These are phyloP conservation scores for Oophaga pumilio DNA, from an alignment of 2,113 vertebrate genomes.

Conservation along the genomic window DNA sequence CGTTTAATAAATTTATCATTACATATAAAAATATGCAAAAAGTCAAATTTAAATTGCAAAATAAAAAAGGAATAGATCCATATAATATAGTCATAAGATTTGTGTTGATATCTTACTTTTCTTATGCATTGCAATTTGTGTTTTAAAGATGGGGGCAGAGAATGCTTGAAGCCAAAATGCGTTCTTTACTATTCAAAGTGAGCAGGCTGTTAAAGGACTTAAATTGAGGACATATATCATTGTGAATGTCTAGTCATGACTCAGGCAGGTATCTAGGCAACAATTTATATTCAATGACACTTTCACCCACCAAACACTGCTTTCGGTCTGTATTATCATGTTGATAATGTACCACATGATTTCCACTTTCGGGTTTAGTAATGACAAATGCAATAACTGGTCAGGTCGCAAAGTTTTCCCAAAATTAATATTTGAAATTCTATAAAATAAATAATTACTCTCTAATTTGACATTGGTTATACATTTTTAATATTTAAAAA, in stretches of 20 bases:
- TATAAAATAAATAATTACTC: not conserved
- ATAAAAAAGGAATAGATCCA: not conserved
- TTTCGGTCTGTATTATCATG: constrained; percentile 10
- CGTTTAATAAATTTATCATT: no score
- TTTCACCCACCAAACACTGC: constrained; percentile 36
- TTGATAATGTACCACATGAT: not conserved
- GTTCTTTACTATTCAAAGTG: constrained; percentile 24
- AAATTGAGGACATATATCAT: constrained; percentile 45
- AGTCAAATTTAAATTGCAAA: no score
- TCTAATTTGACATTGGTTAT: not conserved
- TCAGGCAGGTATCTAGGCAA: constrained; percentile 41
- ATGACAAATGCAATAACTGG: not conserved
- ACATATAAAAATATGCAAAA: no score
- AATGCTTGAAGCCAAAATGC: not conserved
- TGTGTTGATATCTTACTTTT: not conserved
- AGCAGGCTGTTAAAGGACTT: constrained; percentile 34
- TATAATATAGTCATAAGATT: not conserved
- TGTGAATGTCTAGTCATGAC: constrained; percentile 19
- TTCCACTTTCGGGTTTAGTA: not conserved
- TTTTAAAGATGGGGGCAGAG: not conserved
- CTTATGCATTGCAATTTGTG: constrained; percentile 3
- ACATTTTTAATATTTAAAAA: not conserved
- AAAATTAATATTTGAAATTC: not conserved
- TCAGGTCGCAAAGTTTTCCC: not conserved
- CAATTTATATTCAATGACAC: constrained; percentile 46